Evolutionary conservation across 2,113 vertebrate genomes (phyloP).

Genomic region (Etheostoma cragini): DNA sequence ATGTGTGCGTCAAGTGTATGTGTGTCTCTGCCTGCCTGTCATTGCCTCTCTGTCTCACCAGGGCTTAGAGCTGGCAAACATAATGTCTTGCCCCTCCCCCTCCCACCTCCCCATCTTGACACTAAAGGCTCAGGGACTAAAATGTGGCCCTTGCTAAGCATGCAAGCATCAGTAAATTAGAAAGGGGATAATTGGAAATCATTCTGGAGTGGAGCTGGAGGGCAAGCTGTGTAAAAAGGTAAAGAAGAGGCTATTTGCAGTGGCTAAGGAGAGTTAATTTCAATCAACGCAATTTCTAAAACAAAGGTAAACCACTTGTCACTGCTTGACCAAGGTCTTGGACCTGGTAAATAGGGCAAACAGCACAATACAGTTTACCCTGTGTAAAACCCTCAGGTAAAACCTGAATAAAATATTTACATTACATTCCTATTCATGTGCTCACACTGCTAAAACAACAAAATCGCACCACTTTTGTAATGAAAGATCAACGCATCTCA

Average conservation of each 20-base stretch:
- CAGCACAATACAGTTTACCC: neutral
- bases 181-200: conserved; percentile 50
- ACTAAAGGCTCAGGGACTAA: conserved; percentile 37
- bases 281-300: neutral
- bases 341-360: neutral
- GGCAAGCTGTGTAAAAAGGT: conserved; percentile 2
- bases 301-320: conserved; percentile 20
- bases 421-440: neutral
- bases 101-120: conserved; percentile 13
- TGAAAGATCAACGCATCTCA: neutral
- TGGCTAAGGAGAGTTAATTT: conserved; percentile 7
- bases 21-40: conserved; percentile 42
- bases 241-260: neutral
- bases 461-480: neutral
- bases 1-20: conserved; percentile 52
- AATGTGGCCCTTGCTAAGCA: conserved; percentile 45
- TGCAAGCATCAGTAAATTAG: conserved; percentile 49
- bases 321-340: neutral
- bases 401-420: neutral
- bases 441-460: neutral
- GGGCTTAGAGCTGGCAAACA: conserved; percentile 53
- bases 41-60: conserved; percentile 50
- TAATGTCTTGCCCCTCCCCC: conserved; percentile 15
- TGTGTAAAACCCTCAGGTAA: neutral
- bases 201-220: conserved; percentile 20